These are phyloP conservation scores for Arion vulgaris DNA, from an alignment of 1,140 invertebrate genomes.

Conservation along the genomic window DNA sequence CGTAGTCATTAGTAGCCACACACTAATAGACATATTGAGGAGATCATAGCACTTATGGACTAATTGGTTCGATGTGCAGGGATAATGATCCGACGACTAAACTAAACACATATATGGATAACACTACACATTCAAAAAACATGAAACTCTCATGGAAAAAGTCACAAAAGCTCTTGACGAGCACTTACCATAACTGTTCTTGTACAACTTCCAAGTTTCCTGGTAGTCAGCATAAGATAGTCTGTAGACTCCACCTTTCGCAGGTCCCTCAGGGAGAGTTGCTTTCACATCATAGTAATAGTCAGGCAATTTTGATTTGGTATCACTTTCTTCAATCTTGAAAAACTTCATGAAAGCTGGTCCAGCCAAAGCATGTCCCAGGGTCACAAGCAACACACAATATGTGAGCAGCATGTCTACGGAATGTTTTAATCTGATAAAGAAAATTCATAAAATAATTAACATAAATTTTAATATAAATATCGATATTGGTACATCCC, in stretches of 20 bases:
- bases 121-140: too few relatives aligned
- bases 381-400: neutral
- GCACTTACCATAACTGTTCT: constrained; percentile 44
- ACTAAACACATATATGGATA: too few relatives aligned
- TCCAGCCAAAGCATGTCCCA: constrained; percentile 23
- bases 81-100: too few relatives aligned
- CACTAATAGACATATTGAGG: too few relatives aligned
- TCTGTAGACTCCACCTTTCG: neutral
- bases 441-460: too few relatives aligned
- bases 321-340: neutral
- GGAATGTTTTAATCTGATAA: neutral
- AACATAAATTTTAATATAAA: too few relatives aligned
- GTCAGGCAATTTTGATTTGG: neutral
- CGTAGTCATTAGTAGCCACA: too few relatives aligned
- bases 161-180: too few relatives aligned
- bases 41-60: too few relatives aligned
- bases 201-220: constrained; percentile 48
- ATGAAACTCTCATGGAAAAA: too few relatives aligned
- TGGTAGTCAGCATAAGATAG: constrained; percentile 45
- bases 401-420: constrained; percentile 5
- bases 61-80: too few relatives aligned
- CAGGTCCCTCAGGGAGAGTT: neutral
- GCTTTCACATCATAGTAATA: neutral
- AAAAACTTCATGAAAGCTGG: constrained; percentile 34
- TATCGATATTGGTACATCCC: too few relatives aligned